Base-by-base conservation (phyloP, 2,888 invertebrate species). In the Drosophila anomalata region DNA sequence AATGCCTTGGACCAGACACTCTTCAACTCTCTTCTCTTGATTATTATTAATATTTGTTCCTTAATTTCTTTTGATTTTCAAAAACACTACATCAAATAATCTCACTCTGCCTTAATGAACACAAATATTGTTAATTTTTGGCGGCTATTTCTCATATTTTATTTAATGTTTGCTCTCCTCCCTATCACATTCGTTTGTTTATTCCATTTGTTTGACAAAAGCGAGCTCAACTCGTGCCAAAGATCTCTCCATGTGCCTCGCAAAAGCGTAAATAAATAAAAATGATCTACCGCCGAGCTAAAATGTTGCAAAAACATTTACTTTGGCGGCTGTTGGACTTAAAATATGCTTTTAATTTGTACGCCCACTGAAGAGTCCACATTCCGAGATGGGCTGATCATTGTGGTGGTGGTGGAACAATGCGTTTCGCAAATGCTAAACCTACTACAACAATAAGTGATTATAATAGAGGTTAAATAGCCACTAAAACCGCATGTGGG, bases 21-120 rank as follows among this genome's bases (percentile, higher is more conserved):
- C 31, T 53, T 41, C 47, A 46, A 39, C 52, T 63, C 29, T 4
- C 22, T 47, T 58, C 29, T 36, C 29, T 46, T 63, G 46, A 65
- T 65, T 65, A 65, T 47, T 44, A 65, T 53, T 65, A 46, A 65
- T 65, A 65, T 46, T 51, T 46, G 44, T 51, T 44, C 26, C 20
- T 48, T 20, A 42, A 42, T 52, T 52, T 67, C 53, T 26, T 51
- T 70, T 62, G 36, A 57, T 56, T 66, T 65, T 68, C 62, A 79
- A 78, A 71, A 82, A 65, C 66, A 67, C 44, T 48, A 79, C 41
- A 5, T 4, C 77, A 63, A 62, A 78, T 65, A 57, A 50, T 24
- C 42, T 46, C 61, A 52, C 46, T 66, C 47, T 48, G 42, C 56
- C 79, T 74, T 74, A 69, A 76, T 56, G 50, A 70, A 63, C 50